Conservation (phyloP, 2,113 vertebrate species). For the Corythoichthys intestinalis region DNA sequence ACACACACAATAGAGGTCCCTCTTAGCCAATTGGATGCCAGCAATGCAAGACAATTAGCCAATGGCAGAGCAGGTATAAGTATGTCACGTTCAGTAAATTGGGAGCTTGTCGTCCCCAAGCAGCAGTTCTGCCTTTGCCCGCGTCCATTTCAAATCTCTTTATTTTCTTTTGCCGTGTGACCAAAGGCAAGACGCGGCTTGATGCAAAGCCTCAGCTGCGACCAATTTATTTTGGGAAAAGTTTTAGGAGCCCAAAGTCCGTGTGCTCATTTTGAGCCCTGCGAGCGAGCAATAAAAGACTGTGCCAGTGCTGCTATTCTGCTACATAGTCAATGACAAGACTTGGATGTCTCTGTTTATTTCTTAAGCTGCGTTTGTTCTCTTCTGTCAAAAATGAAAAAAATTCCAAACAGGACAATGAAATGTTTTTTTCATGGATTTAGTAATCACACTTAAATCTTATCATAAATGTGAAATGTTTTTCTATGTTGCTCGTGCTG, state of each 20-base stretch:
- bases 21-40: too few species aligned
- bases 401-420: background rate
- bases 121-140: constrained; percentile 6
- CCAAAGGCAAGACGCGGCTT: constrained; percentile 22
- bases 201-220: constrained; percentile 33
- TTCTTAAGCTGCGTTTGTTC: background rate
- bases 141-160: constrained; percentile 5
- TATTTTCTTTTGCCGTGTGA: constrained; percentile 17
- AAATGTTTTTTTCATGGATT: background rate
- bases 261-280: constrained; percentile 14
- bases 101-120: constrained; percentile 5
- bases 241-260: constrained; percentile 26
- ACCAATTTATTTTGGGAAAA: constrained; percentile 39
- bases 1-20: too few species aligned
- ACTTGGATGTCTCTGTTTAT: background rate
- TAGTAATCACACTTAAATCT: background rate
- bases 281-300: background rate
- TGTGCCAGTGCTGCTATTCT: background rate
- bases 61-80: too few species aligned
- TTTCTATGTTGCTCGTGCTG: background rate
- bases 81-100: too few species aligned
- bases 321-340: constrained; percentile 3
- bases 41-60: too few species aligned
- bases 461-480: background rate
- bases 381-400: too few species aligned